These are phyloP conservation scores for Hephaestus fuliginosus DNA, from an alignment of 2,797 vertebrate species.

Conservation along the genomic window DNA sequence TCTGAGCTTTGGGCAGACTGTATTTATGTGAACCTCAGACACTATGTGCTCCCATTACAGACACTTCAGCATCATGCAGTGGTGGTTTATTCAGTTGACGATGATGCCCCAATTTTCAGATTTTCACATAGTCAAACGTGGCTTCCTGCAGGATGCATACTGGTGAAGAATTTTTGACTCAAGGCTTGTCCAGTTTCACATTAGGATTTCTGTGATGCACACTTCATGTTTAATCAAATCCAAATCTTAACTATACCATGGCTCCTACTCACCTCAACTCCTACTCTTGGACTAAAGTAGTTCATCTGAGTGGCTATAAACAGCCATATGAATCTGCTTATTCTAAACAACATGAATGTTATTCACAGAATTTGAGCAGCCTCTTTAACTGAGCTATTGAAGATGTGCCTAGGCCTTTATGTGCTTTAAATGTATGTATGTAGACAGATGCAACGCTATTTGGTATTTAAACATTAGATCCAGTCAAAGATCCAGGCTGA, in stretches of 20 bases:
- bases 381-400: not conserved
- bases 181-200: not conserved
- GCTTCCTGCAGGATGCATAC: not conserved
- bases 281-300: not conserved
- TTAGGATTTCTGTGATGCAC: constrained; percentile 3
- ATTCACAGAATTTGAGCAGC: not conserved
- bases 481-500: constrained; percentile 1
- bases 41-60: constrained; percentile 7
- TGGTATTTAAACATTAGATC: constrained; percentile 13
- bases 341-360: not conserved
- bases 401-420: not conserved
- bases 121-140: not conserved
- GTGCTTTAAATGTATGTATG: not conserved
- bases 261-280: not conserved
- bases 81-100: not conserved
- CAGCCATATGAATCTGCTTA: not conserved
- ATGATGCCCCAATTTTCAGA: not conserved
- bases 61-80: not conserved
- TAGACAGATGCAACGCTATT: not conserved
- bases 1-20: not conserved
- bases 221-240: constrained; percentile 1
- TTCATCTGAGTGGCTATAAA: not conserved
- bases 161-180: not conserved
- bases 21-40: constrained; percentile 10
- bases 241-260: not conserved